phyloP scores from a whole-genome alignment of 2,888 invertebrate genomes.

The Thysanoteuthis rhombus region DNA sequence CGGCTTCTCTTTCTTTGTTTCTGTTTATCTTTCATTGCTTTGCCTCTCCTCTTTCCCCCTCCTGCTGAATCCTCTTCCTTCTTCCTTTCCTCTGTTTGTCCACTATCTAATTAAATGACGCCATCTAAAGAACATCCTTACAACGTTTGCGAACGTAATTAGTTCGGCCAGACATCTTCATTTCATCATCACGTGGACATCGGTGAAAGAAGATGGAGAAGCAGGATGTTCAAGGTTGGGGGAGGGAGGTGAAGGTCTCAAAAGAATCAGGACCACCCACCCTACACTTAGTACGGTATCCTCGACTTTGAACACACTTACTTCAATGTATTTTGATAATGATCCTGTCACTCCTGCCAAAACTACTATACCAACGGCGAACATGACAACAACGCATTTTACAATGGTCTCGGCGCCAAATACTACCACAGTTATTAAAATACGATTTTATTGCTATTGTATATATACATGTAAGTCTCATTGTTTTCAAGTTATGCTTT shows the following conservation, averaged over 20 bases:
- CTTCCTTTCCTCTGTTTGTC: neutral
- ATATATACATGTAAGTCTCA: too few species aligned
- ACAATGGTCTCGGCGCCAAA: too few species aligned
- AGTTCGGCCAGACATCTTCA: neutral
- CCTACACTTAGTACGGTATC: neutral
- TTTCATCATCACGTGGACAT: neutral
- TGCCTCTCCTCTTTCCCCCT: neutral
- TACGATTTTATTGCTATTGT: too few species aligned
- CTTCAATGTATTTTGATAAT: neutral
- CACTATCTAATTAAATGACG: neutral
- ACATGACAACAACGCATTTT: too few species aligned
- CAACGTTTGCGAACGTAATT: neutral
- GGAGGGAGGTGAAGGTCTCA: neutral
- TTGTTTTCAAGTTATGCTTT: too few species aligned
- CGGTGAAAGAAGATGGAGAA: neutral
- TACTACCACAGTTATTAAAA: too few species aligned
- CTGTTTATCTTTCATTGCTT: neutral
- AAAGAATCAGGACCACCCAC: too few species aligned
- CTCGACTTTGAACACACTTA: neutral
- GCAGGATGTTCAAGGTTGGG: neutral
- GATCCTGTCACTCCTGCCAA: too few species aligned
- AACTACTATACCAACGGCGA: too few species aligned
- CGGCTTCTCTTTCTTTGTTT: neutral
- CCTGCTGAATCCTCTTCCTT: neutral
- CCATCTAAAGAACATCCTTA: neutral